Evolutionary conservation across 2,113 vertebrate species (phyloP).

Genomic region (Terrapene triunguis): DNA sequence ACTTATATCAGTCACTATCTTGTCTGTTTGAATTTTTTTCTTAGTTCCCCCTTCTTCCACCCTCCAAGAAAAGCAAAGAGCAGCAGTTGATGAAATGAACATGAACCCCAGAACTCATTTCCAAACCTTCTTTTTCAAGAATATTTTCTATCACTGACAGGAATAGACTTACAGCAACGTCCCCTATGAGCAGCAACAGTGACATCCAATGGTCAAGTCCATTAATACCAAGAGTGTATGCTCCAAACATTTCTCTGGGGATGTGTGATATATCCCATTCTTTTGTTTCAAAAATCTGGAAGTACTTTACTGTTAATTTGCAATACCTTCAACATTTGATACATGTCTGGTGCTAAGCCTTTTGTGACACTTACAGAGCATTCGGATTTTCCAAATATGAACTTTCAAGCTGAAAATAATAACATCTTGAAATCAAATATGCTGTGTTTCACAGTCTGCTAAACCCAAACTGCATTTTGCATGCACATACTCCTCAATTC

Average conservation of each 20-base stretch:
- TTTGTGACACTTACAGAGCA: not conserved
- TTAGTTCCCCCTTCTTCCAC: not conserved
- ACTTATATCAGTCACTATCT: not conserved
- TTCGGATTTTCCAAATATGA: constrained; percentile 27
- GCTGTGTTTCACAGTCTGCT: not conserved
- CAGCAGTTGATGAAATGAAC: not conserved
- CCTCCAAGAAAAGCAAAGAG: not conserved
- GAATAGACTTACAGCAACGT: not conserved
- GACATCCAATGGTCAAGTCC: constrained; percentile 19
- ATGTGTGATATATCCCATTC: not conserved
- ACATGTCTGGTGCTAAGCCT: not conserved
- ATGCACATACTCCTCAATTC: not conserved
- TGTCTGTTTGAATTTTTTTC: not conserved
- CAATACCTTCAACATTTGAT: not conserved
- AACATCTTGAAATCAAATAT: not conserved
- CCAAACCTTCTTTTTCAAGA: not conserved
- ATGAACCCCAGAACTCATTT: not conserved
- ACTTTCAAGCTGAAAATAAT: constrained; percentile 6
- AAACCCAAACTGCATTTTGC: constrained; percentile 10
- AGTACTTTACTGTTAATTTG: not conserved
- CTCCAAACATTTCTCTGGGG: not conserved
- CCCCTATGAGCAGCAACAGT: constrained; percentile 33
- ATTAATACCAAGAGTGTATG: not conserved
- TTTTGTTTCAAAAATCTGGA: not conserved
- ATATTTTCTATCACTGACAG: not conserved